Evolutionary conservation across 2,797 vertebrate species (phyloP), one percentile per base, ranked within the genome.

Genomic region (Falco rusticolus): DNA sequence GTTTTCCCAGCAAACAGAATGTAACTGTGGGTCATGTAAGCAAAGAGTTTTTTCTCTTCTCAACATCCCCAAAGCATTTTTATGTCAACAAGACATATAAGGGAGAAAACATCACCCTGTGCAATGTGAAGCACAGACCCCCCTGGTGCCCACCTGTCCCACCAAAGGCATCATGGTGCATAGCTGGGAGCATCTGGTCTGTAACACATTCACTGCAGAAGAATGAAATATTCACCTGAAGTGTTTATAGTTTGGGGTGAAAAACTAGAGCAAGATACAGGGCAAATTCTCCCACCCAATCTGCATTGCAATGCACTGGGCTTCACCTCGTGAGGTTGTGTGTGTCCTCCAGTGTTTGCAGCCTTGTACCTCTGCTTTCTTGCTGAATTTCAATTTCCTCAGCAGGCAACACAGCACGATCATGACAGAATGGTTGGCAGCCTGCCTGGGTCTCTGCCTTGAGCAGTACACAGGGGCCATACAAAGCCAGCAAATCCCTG

Each of bases 381-480:
- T 60, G 37, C 41, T 86, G 47, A 89, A 81, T 82, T 90, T 86
- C 59, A 87, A 81, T 84, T 90, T 86, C 59, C 31, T n/a, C 78
- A 60, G 43, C 43, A 79, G 41, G n/a, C 15, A 3, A 1, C 24
- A 28, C 57, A 70, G 20, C 1, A 1, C 31, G 33, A 43, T 14
- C 16, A 3, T 11, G 39, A n/a, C 43, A 86, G 61, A 88, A 29
- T 34, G 11, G 1, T 2, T 26, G 70, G 61, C 3, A 6, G 8
- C 47, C 56, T 93, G 71, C 74, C 63, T 66, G 48, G 10, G 9
- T 51, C 16, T 82, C 47, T 93, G 47, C 51, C 77, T 79, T 6
- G 1, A 66, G 56, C 33, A 51, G 11, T n/a, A 70, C 2, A 1
- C 45, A 81, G 26, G 22, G 39, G 16, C 43, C 29, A 3, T 28